Percentiles rank a stretch among this genome's conserved stretches.
Conservation (phyloP, 2,888 invertebrate genomes). For the Yponomeuta sedellus region DNA sequence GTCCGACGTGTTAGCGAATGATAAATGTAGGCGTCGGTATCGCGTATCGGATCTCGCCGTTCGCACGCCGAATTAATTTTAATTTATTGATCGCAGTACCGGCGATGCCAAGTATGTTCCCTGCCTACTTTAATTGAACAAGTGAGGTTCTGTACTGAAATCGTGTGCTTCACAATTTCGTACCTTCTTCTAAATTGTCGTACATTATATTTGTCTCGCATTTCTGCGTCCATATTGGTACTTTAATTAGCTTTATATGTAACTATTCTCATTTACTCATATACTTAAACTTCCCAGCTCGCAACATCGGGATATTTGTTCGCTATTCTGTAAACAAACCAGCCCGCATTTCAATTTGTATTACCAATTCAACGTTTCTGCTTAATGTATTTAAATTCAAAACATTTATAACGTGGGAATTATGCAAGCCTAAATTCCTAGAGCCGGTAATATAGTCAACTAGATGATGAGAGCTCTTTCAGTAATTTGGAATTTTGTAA, state of each 20-base stretch:
- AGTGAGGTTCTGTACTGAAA: background rate
- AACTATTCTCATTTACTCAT: background rate
- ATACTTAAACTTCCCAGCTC: background rate
- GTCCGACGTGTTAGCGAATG: constrained; percentile 76
- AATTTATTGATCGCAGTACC: constrained; percentile 75
- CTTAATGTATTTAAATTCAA: constrained; percentile 34
- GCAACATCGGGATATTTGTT: too few species aligned
- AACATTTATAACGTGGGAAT: constrained; percentile 31
- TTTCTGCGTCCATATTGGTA: background rate
- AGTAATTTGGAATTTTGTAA: constrained; percentile 11
- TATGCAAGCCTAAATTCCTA: constrained; percentile 28
- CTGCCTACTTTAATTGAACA: constrained; percentile 46
- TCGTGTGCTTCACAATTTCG: background rate
- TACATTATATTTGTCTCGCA: background rate
- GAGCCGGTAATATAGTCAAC: background rate
- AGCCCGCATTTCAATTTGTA: constrained; percentile 15
- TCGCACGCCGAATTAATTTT: constrained; percentile 77
- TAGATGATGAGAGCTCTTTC: constrained; percentile 8
- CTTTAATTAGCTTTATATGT: background rate
- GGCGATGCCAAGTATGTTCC: constrained; percentile 66
- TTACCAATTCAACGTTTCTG: constrained; percentile 16
- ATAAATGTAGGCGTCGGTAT: constrained; percentile 76
- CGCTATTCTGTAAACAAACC: constrained; percentile 4
- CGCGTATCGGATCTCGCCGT: constrained; percentile 74
- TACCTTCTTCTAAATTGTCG: background rate